Evolutionary conservation across 2,113 vertebrate species (phyloP), one percentile per base, ranked within the genome.

Genomic region (Pholis gunnellus): DNA sequence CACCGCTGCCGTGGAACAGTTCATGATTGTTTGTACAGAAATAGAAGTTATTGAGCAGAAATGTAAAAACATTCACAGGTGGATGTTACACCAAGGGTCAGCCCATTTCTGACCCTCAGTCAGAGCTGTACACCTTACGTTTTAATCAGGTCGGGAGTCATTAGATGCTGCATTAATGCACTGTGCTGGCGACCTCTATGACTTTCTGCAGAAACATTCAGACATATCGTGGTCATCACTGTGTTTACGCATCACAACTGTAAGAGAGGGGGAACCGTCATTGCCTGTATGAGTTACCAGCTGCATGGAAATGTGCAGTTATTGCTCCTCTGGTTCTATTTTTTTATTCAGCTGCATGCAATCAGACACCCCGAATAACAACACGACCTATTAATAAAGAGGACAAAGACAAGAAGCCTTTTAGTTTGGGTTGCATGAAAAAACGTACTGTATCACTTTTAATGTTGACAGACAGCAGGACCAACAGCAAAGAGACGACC

Each of bases 381-480:
- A 48, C 6, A 40, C 50, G 15, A 14, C 0, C 6, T 31, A 20
- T 38, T 68, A 29, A 57, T 17, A 14, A 60, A 11, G 38, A 5
- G n/a, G 13, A 20, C 40, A 38, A 27, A 72, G 52, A 22, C 20
- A 2, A 29, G 59, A 0, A 34, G 5, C 1, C 14, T n/a, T 71
- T 38, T 44, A 3, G 46, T 66, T 66, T 81, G 48, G 17, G 40
- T 84, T 84, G 74, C 57, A 75, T 83, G 74, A 73, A 80, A 79
- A 34, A 72, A 56, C 75, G 18, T 60, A 82, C 27, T 59, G 63
- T 36, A 40, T 83, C 75, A 69, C 29, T 38, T 93, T 92, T 94
- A 91, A 85, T 90, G 75, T 75, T 82, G 81, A 87, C 81, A 73
- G 71, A 90, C 82, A 89, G 83, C 78, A 48, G 64, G 78, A 81